phyloP scores from a whole-genome alignment of 1,140 invertebrate genomes.

The Conopomorpha cramerella region DNA sequence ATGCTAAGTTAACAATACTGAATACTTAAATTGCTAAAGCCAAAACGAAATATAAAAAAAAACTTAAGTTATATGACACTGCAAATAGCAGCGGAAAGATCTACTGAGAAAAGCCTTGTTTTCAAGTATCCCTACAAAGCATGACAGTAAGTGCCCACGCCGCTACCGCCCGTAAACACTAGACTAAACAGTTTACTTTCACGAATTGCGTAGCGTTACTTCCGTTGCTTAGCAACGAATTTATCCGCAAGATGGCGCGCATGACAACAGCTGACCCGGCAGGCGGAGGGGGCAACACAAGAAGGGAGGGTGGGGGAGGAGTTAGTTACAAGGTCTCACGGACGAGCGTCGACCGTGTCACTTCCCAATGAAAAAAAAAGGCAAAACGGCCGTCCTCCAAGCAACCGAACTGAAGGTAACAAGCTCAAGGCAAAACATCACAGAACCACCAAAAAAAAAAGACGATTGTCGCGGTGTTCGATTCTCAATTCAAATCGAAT shows the following conservation, averaged over 20 bases:
- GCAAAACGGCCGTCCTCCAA: conserved; percentile 42
- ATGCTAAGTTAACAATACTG: too few relatives aligned
- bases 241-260: conserved; percentile 45
- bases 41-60: too few relatives aligned
- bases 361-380: conserved; percentile 53
- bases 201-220: conserved; percentile 21
- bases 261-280: conserved; percentile 37
- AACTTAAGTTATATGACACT: too few relatives aligned
- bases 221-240: conserved; percentile 47
- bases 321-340: conserved; percentile 35
- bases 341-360: conserved; percentile 36
- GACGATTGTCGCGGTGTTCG: too few relatives aligned
- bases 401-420: conserved; percentile 29
- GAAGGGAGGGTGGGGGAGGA: conserved; percentile 7
- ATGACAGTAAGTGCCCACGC: too few relatives aligned
- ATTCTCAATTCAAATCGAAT: conserved; percentile 8
- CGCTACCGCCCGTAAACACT: too few relatives aligned
- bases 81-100: too few relatives aligned
- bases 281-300: background rate
- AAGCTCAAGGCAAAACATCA: conserved; percentile 12
- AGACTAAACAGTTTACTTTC: conserved; percentile 6
- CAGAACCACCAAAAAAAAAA: conserved; percentile 16
- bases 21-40: too few relatives aligned
- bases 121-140: conserved; percentile 3
- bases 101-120: too few relatives aligned